These are phyloP conservation scores for Tor tambroides DNA, from an alignment of 2,113 vertebrate genomes.

Conservation along the genomic window DNA sequence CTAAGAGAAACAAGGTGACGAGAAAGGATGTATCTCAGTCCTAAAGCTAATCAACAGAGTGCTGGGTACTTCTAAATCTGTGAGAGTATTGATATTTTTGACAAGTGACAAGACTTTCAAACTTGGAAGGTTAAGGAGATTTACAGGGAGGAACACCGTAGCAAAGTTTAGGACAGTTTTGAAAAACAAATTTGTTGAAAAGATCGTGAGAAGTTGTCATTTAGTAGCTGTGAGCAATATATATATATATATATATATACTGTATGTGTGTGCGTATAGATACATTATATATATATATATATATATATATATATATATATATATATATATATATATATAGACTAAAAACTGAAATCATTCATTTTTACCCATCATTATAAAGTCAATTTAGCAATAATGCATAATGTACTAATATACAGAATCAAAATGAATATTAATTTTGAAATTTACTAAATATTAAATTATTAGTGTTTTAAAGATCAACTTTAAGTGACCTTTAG, in stretches of 20 bases:
- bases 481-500: not conserved
- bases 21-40: conserved; percentile 4
- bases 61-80: not conserved
- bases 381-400: not conserved
- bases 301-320: too few species aligned
- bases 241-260: too few species aligned
- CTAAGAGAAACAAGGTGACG: conserved; percentile 39
- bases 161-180: not conserved
- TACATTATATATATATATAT: too few species aligned
- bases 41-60: conserved; percentile 26
- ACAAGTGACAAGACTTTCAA: not conserved
- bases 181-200: not conserved
- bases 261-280: too few species aligned
- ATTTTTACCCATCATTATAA: not conserved
- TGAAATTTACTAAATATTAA: not conserved
- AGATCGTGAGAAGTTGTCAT: not conserved
- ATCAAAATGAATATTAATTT: not conserved
- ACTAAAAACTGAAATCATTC: not conserved
- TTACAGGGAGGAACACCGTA: not conserved
- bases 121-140: not conserved
- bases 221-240: not conserved
- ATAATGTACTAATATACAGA: not conserved
- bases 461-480: not conserved
- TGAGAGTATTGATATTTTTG: not conserved
- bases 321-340: not conserved